Base-by-base conservation (phyloP, 2,797 vertebrate species). In the Channallabes apus region DNA sequence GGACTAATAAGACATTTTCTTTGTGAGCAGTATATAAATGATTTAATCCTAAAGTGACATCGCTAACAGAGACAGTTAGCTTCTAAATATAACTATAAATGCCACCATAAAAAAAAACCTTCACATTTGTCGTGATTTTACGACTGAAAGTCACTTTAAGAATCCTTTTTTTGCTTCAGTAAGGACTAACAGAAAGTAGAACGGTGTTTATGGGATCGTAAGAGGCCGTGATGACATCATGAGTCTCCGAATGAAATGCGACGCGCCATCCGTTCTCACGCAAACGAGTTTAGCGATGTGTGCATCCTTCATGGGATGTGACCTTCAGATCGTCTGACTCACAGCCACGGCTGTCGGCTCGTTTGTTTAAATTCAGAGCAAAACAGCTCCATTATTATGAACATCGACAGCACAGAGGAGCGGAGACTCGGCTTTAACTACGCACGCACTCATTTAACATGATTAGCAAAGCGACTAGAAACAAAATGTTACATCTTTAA, bases 241-340 rank as follows among this genome's bases (percentile, higher is more conserved):
- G 22, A 15, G 22, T 38, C 76, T 38, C 32, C 1, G 22, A 41
- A 38, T 15, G 6, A 35, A 61, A 35, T 2, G 20, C 29, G 56
- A 35, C 24, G 56, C 1, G 41, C 32, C 22, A 41, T 62, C 58
- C 61, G 32, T 41, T n/a, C 22, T 62, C 24, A 38, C 32, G 38
- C 20, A 24, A 61, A 38, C 32, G 24, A 15, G 56, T 35, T 78
- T 20, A 38, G 9, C 7, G 56, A 61, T 15, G 75, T 1, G 29
- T 38, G 11, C 11, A 35, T 38, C 56, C 32, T 15, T 78, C 75
- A 78, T 18, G 18, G 29, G 29, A 78, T 8, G 11, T 78, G 76
- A 78, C 76, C 76, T 78, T 61, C 61, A 61, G 20, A 15, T 78
- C 6, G 51, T 76, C 72, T 56, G 51, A 76, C 27, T 76, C 73